A percentile compares a stretch with the other conserved stretches of the same genome.
These are phyloP conservation scores for Epizoanthus illoricatus DNA, from an alignment of 92 coral and sea anemone species.

Conservation along the genomic window DNA sequence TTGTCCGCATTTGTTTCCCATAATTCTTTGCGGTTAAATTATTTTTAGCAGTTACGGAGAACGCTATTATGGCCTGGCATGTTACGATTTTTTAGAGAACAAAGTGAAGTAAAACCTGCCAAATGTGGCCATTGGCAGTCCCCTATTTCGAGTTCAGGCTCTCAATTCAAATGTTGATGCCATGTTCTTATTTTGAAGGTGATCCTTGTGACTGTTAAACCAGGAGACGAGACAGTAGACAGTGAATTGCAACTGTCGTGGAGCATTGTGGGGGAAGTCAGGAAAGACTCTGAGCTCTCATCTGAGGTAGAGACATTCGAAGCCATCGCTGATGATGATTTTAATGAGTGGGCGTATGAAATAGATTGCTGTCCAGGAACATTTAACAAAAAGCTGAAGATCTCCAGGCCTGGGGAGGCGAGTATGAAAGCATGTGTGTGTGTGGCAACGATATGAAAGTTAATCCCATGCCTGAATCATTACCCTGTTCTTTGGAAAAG, in stretches of 20 bases:
- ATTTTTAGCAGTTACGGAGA: no score
- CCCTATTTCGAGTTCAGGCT: no score
- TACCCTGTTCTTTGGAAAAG: no score
- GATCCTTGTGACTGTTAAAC: constrained; percentile 57
- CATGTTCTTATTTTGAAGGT: constrained; percentile 42
- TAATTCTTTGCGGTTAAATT: no score
- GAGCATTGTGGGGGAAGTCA: constrained; percentile 73
- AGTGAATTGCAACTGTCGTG: constrained; percentile 52
- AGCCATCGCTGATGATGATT: constrained; percentile 29
- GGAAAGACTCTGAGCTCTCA: constrained; percentile 17
- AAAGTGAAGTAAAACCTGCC: no score
- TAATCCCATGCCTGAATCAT: no score
- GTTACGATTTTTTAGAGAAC: no score
- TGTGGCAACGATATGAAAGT: background rate
- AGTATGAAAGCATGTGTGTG: constrained; percentile 30
- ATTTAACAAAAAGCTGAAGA: constrained; percentile 30
- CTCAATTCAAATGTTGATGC: background rate
- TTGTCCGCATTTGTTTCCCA: no score
- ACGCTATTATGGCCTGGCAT: no score
- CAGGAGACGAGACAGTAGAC: constrained; percentile 33
- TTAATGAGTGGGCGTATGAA: constrained; percentile 27
- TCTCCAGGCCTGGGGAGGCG: constrained; percentile 39
- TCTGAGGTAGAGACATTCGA: constrained; percentile 40
- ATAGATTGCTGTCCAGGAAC: constrained; percentile 38
- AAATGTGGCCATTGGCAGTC: no score